Conservation (phyloP, 1,140 invertebrate species). For the Ceratosolen solmsi region DNA sequence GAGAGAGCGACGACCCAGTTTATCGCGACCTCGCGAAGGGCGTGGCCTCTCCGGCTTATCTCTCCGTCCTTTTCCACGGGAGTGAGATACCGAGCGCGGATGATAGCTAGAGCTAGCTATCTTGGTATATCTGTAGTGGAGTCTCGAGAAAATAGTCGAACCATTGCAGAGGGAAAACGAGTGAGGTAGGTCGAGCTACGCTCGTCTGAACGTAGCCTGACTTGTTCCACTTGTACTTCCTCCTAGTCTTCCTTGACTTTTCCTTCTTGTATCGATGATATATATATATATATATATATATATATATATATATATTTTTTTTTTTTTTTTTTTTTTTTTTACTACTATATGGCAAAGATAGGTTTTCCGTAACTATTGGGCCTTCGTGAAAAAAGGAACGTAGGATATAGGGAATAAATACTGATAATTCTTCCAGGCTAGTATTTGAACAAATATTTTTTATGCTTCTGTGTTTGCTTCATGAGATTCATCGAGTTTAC, state of each 20-base stretch:
- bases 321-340: too few relatives aligned
- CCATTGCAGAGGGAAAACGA: not conserved
- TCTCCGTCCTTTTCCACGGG: not conserved
- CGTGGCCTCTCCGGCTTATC: constrained; percentile 25
- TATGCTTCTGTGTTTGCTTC: too few relatives aligned
- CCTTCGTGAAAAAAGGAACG: too few relatives aligned
- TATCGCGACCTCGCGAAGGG: constrained; percentile 28
- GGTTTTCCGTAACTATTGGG: too few relatives aligned
- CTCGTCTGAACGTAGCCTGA: constrained; percentile 5
- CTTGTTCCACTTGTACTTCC: constrained; percentile 17
- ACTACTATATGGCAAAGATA: too few relatives aligned
- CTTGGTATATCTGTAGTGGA: not conserved
- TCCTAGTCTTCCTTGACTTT: not conserved
- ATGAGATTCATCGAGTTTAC: not conserved
- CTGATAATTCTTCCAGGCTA: too few relatives aligned
- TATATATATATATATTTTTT: too few relatives aligned
- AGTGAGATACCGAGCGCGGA: not conserved
- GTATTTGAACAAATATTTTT: too few relatives aligned
- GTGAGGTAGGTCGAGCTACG: not conserved
- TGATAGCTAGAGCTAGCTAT: not conserved
- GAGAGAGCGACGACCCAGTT: constrained; percentile 44
- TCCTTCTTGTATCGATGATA: not conserved
- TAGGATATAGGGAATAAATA: too few relatives aligned
- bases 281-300: too few relatives aligned
- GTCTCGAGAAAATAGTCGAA: not conserved